These are phyloP conservation scores for Toxotes jaculatrix DNA, from an alignment of 2,113 vertebrate species.

Conservation along the genomic window DNA sequence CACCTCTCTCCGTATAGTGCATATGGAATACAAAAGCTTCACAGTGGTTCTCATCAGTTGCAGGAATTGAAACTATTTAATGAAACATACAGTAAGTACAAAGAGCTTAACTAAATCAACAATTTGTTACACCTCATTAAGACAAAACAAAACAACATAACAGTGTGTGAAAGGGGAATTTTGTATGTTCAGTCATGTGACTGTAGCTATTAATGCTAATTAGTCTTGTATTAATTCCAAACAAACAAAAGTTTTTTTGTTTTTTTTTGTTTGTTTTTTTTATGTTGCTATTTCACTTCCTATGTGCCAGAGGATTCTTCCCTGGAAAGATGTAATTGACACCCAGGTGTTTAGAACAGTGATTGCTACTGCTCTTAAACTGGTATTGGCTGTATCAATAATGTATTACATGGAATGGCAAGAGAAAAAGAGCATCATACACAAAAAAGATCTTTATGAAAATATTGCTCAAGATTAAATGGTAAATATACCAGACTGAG, in stretches of 20 bases:
- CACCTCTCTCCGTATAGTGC: constrained; percentile 20
- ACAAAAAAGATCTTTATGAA: background rate
- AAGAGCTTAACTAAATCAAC: constrained; percentile 28
- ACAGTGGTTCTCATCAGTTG: constrained; percentile 9
- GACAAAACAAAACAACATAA: constrained; percentile 33
- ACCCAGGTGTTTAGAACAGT: constrained; percentile 4
- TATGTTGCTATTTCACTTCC: constrained; percentile 20
- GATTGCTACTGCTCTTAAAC: background rate
- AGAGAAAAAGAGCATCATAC: background rate
- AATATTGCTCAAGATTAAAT: background rate
- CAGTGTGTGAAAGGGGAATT: constrained; percentile 31
- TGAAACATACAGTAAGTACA: constrained; percentile 42
- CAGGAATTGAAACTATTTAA: constrained; percentile 25
- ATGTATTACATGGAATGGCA: background rate
- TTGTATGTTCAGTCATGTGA: constrained; percentile 22
- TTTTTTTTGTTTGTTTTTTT: constrained; percentile 1
- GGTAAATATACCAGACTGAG: background rate
- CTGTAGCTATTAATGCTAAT: constrained; percentile 24
- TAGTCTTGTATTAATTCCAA: constrained; percentile 40
- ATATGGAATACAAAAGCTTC: constrained; percentile 54
- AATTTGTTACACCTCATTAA: constrained; percentile 33
- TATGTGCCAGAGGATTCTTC: background rate
- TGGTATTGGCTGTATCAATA: background rate
- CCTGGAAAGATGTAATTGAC: constrained; percentile 4
- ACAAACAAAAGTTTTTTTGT: constrained; percentile 5